These are phyloP conservation scores for Caretta caretta DNA, from an alignment of 2,113 vertebrate genomes.

Conservation along the genomic window DNA sequence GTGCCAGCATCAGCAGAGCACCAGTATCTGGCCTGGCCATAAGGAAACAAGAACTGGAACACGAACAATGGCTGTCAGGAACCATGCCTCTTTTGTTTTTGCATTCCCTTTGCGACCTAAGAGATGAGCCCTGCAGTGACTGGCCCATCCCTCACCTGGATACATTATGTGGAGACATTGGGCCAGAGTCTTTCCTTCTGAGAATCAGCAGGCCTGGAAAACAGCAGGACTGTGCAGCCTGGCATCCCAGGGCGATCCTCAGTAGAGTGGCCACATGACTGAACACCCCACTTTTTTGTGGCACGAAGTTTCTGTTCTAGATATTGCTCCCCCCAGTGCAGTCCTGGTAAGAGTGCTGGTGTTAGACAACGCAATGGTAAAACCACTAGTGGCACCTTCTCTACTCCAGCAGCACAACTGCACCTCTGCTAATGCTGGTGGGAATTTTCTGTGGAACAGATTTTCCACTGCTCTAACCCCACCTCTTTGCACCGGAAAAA, in stretches of 20 bases:
- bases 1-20: not conserved
- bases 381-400: not conserved
- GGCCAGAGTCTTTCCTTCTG: not conserved
- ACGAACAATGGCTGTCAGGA: not conserved
- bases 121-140: not conserved
- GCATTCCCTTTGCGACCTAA: not conserved
- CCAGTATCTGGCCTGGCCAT: not conserved
- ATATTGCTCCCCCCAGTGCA: not conserved
- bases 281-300: not conserved
- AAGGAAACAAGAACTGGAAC: not conserved
- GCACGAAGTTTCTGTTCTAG: not conserved
- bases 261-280: not conserved
- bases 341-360: not conserved
- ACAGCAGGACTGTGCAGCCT: not conserved
- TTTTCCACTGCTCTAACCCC: too few species aligned
- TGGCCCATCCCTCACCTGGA: not conserved
- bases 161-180: not conserved
- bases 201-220: not conserved
- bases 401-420: too few species aligned
- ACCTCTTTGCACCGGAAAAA: too few species aligned
- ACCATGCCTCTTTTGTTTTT: not conserved
- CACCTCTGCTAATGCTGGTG: too few species aligned
- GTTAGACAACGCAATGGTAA: not conserved
- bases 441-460: too few species aligned
- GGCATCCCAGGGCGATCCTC: not conserved